Evolutionary conservation across 2,888 invertebrate species (phyloP).

Genomic region (Palloptera scutellata): DNA sequence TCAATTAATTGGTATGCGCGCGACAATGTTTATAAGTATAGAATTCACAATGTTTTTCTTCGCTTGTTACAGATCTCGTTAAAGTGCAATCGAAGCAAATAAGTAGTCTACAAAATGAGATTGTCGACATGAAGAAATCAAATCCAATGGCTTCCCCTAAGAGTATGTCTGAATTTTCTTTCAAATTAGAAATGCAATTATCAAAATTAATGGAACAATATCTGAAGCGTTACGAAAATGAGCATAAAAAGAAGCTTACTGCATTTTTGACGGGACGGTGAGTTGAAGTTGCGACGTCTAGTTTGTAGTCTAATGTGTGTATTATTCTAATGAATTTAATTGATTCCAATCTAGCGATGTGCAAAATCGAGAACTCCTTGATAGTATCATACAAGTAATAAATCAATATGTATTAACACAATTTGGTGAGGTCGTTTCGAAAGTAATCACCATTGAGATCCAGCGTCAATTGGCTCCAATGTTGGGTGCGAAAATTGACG

Average conservation of each 20-base stretch:
- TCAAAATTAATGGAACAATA: slow-evolving; percentile 63
- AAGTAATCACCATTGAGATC: slow-evolving; percentile 68
- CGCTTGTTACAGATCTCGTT: slow-evolving; percentile 63
- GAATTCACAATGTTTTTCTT: not conserved
- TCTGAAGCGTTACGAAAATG: slow-evolving; percentile 61
- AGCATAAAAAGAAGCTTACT: slow-evolving; percentile 58
- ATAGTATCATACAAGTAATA: slow-evolving; percentile 66
- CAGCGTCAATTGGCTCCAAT: slow-evolving; percentile 67
- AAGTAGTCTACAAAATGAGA: slow-evolving; percentile 63
- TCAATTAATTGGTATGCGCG: slow-evolving; percentile 56
- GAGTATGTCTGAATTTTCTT: slow-evolving; percentile 55
- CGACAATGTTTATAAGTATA: not conserved
- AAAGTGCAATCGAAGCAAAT: slow-evolving; percentile 66
- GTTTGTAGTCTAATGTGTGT: not conserved
- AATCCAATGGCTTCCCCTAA: slow-evolving; percentile 46
- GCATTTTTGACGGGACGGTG: slow-evolving; percentile 59
- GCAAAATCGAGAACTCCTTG: slow-evolving; percentile 66
- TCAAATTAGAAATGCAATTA: slow-evolving; percentile 60
- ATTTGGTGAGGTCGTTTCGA: slow-evolving; percentile 68
- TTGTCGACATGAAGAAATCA: slow-evolving; percentile 53
- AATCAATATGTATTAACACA: slow-evolving; percentile 67
- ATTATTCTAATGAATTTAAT: slow-evolving; percentile 5
- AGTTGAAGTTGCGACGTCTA: slow-evolving; percentile 6
- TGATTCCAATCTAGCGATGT: slow-evolving; percentile 56
- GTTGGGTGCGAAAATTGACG: slow-evolving; percentile 72